A percentile compares a stretch with the other conserved stretches of the same genome.
Evolutionary conservation across 2,113 vertebrate species (phyloP).

Genomic region (Laticauda colubrina): DNA sequence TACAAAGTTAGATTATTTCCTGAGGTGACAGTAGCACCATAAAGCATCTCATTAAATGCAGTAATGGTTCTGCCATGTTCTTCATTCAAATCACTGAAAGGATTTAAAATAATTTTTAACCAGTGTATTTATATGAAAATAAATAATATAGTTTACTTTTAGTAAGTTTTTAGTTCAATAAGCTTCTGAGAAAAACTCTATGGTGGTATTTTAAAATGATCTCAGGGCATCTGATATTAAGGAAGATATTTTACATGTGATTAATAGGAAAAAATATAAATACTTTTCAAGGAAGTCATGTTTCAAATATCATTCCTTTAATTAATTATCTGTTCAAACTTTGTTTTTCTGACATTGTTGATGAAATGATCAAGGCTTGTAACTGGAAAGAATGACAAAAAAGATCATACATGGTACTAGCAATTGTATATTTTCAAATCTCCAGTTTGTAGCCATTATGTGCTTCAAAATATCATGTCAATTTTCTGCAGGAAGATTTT

Average conservation of each 20-base stretch:
- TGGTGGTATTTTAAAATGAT: no score
- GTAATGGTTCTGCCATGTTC: slow-evolving; percentile 29
- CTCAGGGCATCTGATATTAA: background rate
- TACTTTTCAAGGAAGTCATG: background rate
- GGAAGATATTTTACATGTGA: background rate
- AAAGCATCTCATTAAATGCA: slow-evolving; percentile 24
- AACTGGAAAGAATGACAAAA: background rate
- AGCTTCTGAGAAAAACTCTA: background rate
- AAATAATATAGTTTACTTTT: background rate
- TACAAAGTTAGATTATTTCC: slow-evolving; percentile 36
- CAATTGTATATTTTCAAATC: background rate
- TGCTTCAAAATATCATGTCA: background rate
- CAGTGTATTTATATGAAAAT: slow-evolving; percentile 1
- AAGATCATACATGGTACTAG: background rate
- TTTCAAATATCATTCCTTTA: background rate
- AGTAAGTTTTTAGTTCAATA: background rate
- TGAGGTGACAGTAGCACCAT: background rate
- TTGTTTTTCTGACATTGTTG: background rate
- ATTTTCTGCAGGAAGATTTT: background rate
- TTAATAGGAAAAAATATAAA: background rate
- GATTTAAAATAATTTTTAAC: background rate
- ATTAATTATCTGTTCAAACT: background rate
- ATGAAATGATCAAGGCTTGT: background rate
- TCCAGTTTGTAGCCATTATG: background rate
- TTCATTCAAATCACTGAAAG: background rate